Conservation (phyloP, 2,113 vertebrate species). For the Mus musculus region DNA sequence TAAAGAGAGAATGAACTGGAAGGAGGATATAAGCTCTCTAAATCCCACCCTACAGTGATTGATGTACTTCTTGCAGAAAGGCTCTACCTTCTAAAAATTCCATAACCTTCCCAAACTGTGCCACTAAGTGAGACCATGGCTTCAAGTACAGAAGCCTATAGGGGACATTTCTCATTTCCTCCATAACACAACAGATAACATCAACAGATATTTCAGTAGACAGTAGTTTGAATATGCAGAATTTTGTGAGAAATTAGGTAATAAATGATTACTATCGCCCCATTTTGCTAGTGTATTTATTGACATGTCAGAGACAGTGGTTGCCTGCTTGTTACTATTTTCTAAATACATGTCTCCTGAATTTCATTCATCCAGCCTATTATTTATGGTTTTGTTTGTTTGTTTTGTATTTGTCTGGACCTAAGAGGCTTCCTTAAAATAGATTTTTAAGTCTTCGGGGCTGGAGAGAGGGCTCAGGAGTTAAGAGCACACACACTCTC, state of each 20-base stretch:
- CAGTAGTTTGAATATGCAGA: neutral
- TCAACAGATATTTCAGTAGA: neutral
- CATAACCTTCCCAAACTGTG: neutral
- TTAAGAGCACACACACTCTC: neutral
- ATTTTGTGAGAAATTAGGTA: slow-evolving; percentile 4
- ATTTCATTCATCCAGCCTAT: neutral
- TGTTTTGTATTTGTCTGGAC: neutral
- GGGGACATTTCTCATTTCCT: neutral
- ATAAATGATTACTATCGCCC: neutral
- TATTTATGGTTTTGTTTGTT: neutral
- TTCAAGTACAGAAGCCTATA: neutral
- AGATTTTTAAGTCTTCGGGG: neutral
- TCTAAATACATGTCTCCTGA: slow-evolving; percentile 24
- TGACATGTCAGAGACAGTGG: neutral
- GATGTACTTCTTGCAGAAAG: neutral
- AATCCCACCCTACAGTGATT: neutral
- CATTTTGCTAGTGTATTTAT: neutral
- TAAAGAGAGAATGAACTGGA: neutral
- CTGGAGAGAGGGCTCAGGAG: neutral
- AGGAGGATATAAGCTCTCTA: neutral
- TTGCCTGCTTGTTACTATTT: neutral
- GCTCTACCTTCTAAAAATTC: neutral
- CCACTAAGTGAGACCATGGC: neutral
- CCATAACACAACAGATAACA: neutral
- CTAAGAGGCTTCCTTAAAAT: slow-evolving; percentile 32